Percentiles rank a stretch among this genome's conserved stretches.
Conservation (phyloP, 1,140 invertebrate genomes). For the Neodiprion lecontei region DNA sequence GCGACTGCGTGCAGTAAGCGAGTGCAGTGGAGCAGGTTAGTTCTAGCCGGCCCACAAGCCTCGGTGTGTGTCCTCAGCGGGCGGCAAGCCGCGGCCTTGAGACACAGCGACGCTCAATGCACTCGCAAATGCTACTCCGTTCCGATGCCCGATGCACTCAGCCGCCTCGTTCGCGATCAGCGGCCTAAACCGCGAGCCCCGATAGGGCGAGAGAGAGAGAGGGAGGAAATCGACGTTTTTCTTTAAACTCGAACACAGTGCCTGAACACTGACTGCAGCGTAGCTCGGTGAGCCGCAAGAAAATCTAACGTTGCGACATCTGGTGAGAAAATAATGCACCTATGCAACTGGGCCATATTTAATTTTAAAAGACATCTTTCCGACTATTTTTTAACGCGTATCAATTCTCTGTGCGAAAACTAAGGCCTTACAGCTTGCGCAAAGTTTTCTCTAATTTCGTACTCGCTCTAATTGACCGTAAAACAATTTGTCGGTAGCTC, state of each 20-base stretch:
- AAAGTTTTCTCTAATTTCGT: too few relatives aligned
- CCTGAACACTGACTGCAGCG: background rate
- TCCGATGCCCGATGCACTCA: slow-evolving; percentile 21
- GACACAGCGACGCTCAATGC: slow-evolving; percentile 54
- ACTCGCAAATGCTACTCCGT: slow-evolving; percentile 31
- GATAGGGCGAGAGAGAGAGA: background rate
- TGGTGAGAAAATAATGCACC: too few relatives aligned
- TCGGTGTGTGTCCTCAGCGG: slow-evolving; percentile 46
- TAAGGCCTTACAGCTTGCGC: too few relatives aligned
- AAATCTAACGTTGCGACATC: too few relatives aligned
- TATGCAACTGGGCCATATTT: too few relatives aligned
- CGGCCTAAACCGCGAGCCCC: background rate
- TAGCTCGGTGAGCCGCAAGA: too few relatives aligned
- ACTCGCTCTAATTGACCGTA: too few relatives aligned
- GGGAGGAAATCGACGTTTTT: background rate
- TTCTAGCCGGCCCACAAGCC: slow-evolving; percentile 3
- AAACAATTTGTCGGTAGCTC: too few relatives aligned
- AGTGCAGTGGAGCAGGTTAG: slow-evolving; percentile 15
- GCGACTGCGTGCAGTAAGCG: background rate
- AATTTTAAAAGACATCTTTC: too few relatives aligned
- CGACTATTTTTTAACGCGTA: too few relatives aligned
- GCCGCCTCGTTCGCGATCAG: slow-evolving; percentile 16
- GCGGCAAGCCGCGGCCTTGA: slow-evolving; percentile 51
- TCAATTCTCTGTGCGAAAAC: too few relatives aligned
- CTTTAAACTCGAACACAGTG: slow-evolving; percentile 20